phyloP scores from a whole-genome alignment of 2,888 invertebrate genomes.

The Epinotia brunnichana region DNA sequence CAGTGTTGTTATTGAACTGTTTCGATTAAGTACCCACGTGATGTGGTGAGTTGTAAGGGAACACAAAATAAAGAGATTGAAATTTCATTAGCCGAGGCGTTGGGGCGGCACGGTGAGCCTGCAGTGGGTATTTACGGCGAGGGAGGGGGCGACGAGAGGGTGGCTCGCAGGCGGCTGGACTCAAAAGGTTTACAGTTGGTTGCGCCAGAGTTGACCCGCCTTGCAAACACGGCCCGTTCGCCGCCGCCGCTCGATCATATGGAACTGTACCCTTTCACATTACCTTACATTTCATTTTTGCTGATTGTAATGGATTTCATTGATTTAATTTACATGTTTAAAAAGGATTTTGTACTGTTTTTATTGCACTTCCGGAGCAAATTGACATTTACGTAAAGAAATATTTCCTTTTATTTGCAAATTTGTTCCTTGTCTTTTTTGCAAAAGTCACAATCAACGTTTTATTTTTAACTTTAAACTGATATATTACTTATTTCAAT shows the following conservation, averaged over 20 bases:
- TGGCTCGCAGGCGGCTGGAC: conserved; percentile 73
- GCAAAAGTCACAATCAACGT: background rate
- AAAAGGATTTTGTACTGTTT: conserved; percentile 15
- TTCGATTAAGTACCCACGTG: conserved; percentile 56
- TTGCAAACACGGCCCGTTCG: conserved; percentile 73
- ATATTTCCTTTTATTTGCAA: background rate
- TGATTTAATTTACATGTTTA: conserved; percentile 37
- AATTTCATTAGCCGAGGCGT: conserved; percentile 82
- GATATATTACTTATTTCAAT: no score
- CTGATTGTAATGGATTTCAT: conserved; percentile 32
- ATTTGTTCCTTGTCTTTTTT: background rate
- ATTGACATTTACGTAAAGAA: background rate
- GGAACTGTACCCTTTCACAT: conserved; percentile 68
- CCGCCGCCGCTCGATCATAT: conserved; percentile 65
- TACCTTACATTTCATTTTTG: conserved; percentile 46
- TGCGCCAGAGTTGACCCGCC: conserved; percentile 82
- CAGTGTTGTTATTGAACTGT: conserved; percentile 46
- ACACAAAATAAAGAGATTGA: conserved; percentile 74
- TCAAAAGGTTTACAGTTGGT: conserved; percentile 82
- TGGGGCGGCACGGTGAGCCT: conserved; percentile 78
- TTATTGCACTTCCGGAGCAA: background rate
- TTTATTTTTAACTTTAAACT: background rate
- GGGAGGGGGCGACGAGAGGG: conserved; percentile 51
- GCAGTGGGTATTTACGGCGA: conserved; percentile 68
- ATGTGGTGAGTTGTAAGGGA: conserved; percentile 52